Base-by-base conservation (phyloP, 2,888 invertebrate genomes). In the Cactoblastis cactorum region DNA sequence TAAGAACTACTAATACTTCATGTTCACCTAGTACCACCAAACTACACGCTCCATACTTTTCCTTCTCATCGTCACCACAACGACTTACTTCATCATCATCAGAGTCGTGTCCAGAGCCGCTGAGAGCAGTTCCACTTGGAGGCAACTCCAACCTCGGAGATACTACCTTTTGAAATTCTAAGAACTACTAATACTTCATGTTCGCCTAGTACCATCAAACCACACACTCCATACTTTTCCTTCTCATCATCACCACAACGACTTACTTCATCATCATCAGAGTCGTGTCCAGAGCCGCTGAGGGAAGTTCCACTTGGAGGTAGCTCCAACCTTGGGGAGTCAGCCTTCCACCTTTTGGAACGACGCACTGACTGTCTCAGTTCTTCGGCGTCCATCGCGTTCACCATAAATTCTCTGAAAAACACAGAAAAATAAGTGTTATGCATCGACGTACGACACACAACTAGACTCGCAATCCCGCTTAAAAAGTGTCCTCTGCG, bases 301-400 rank as follows among this genome's bases (percentile, higher is more conserved):
- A 91, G 70, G 63, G 91, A 73, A 62, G 87, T 70, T 58, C 82
- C 88, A 43, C 90, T 83, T 11, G 81, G 78, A 2, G 82, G 78
- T 24, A 79, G 67, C 15, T 81, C 80, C 2, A 88, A 70, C 0
- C 91, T 80, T 0, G 85, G 76, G 0, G 83, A 71, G 43, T 82
- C 59, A 9, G 80, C 66, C 58, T 83, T 80, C 71, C 92, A 92
- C 39, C 94, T 92, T 73, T 94, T 93, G 32, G 92, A 90, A 24
- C 94, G 91, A 1, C 95, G 87, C 67, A 94, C 91, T 0, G 95
- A 95, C 78, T 94, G 94, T 0, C 96, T 90, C 52, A 96, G 80
- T 69, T 96, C 96, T 33, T 95, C 95, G 0, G 94, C 95, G 69
- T 96, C 96, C 93, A 96, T 96, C 50, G 96, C 96, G 71, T 95